Percentiles rank a stretch among this genome's conserved stretches.
Conservation (phyloP, 2,113 vertebrate genomes). For the Bubo bubo region DNA sequence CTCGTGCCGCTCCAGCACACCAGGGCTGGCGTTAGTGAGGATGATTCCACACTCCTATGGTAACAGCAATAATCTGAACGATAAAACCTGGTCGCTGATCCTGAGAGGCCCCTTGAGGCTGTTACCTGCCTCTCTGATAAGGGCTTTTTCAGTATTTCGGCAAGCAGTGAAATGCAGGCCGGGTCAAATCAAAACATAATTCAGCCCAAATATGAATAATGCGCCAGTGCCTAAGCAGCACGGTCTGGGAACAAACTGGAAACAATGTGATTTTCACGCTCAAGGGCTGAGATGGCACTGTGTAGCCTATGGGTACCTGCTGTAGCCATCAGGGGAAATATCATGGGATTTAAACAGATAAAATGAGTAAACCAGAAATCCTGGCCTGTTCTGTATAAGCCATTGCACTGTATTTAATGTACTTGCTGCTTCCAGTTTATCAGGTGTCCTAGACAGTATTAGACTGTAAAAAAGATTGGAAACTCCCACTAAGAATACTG, state of each 20-base stretch:
- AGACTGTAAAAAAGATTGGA: slow-evolving; percentile 21
- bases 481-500: slow-evolving; percentile 11
- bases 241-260: neutral
- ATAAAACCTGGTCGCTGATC: neutral
- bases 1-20: neutral
- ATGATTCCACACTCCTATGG: neutral
- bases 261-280: neutral
- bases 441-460: slow-evolving; percentile 50
- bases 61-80: neutral
- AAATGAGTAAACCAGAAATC: slow-evolving; percentile 48
- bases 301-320: neutral
- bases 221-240: neutral
- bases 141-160: neutral
- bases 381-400: neutral
- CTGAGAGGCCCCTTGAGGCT: neutral
- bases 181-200: neutral
- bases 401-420: slow-evolving; percentile 32
- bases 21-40: neutral
- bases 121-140: neutral
- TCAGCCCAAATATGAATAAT: neutral
- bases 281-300: neutral
- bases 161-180: neutral
- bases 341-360: neutral
- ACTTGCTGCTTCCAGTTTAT: slow-evolving; percentile 56
- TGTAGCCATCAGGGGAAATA: slow-evolving; percentile 1